These are phyloP conservation scores for Pandemis corylana DNA, from an alignment of 2,888 invertebrate species.

Conservation along the genomic window DNA sequence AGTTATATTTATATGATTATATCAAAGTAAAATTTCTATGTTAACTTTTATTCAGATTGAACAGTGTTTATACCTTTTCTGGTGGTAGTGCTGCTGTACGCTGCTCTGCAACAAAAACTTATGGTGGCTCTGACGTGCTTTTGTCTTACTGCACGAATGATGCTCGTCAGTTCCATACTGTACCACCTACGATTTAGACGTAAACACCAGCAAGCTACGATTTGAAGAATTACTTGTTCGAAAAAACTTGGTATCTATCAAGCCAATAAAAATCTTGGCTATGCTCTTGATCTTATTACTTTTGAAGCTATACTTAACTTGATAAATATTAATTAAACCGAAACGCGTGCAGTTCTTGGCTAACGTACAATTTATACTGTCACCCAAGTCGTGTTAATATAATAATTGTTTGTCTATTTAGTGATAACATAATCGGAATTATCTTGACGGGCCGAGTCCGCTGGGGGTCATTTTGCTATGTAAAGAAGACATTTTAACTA, in stretches of 20 bases:
- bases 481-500: background rate
- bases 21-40: background rate
- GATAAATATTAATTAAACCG: background rate
- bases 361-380: background rate
- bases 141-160: slow-evolving; percentile 56
- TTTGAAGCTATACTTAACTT: background rate
- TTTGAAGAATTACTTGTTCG: background rate
- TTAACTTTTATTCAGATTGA: background rate
- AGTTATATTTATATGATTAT: too few relatives aligned
- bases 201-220: background rate
- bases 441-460: slow-evolving; percentile 9
- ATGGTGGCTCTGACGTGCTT: slow-evolving; percentile 46
- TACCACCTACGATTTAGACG: background rate
- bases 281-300: background rate
- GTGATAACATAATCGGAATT: slow-evolving; percentile 14
- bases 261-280: background rate
- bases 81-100: slow-evolving; percentile 65
- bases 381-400: background rate
- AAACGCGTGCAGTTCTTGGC: background rate
- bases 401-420: slow-evolving; percentile 5
- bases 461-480: slow-evolving; percentile 16
- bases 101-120: slow-evolving; percentile 55
- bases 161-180: slow-evolving; percentile 57
- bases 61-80: slow-evolving; percentile 53
- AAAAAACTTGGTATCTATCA: background rate